A percentile compares a stretch with the other conserved stretches of the same genome.
phyloP scores from a whole-genome alignment of 92 coral and sea anemone genomes.

The Paramuricea clavata region DNA sequence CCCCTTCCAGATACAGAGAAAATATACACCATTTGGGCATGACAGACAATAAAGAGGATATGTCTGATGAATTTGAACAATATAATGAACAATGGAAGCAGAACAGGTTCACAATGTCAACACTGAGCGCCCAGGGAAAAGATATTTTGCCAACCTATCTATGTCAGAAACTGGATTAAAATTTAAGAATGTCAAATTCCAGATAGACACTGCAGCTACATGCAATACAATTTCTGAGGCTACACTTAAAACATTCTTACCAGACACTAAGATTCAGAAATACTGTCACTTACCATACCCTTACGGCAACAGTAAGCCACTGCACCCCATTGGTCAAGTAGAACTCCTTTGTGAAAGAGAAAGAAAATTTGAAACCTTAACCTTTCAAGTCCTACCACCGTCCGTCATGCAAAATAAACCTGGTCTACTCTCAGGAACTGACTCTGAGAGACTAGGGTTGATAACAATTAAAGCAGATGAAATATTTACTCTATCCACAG shows the following conservation, averaged over 20 bases:
- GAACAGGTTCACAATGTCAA: slow-evolving; percentile 27
- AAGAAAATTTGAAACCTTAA: background rate
- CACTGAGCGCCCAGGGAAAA: slow-evolving; percentile 20
- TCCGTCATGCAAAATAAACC: slow-evolving; percentile 54
- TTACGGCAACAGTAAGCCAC: slow-evolving; percentile 66
- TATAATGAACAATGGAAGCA: slow-evolving; percentile 29
- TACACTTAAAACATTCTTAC: slow-evolving; percentile 26
- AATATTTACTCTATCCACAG: background rate
- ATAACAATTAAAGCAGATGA: slow-evolving; percentile 61
- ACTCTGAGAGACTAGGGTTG: slow-evolving; percentile 64
- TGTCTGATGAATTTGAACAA: slow-evolving; percentile 29
- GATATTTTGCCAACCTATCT: slow-evolving; percentile 65
- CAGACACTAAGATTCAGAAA: slow-evolving; percentile 7
- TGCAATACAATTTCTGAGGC: slow-evolving; percentile 45
- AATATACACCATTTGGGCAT: slow-evolving; percentile 17
- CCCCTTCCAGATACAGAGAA: slow-evolving; percentile 9
- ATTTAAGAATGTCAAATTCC: too few species aligned
- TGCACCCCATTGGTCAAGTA: slow-evolving; percentile 60
- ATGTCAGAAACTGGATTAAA: slow-evolving; percentile 65
- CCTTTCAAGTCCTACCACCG: slow-evolving; percentile 58
- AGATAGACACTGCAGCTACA: slow-evolving; percentile 77
- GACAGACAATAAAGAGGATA: slow-evolving; percentile 18
- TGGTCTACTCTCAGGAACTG: slow-evolving; percentile 66
- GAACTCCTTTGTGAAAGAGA: slow-evolving; percentile 52
- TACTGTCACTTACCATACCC: slow-evolving; percentile 56